Conservation (phyloP, 2,888 invertebrate genomes). For the Eupelmus urozonus region DNA sequence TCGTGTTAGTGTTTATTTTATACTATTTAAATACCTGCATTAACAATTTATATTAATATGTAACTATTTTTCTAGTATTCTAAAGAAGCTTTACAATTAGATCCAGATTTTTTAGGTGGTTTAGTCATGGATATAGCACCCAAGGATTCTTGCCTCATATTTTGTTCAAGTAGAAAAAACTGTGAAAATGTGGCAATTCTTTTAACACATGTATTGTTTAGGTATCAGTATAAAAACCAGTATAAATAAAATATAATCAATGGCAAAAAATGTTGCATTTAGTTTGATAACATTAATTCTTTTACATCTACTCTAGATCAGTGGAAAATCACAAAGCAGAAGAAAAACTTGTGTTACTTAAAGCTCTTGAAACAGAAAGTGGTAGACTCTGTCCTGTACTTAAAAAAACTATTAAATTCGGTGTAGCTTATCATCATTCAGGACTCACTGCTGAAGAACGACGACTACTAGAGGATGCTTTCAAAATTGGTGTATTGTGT, state of each 20-base stretch:
- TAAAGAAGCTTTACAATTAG: slow-evolving; percentile 79
- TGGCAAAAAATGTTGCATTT: background rate
- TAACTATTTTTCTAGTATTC: slow-evolving; percentile 45
- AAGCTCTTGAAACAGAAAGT: slow-evolving; percentile 81
- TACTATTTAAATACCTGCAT: slow-evolving; percentile 18
- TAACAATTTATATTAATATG: background rate
- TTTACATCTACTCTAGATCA: slow-evolving; percentile 74
- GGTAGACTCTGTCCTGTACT: slow-evolving; percentile 85
- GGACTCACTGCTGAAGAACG: slow-evolving; percentile 94
- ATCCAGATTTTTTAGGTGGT: slow-evolving; percentile 89
- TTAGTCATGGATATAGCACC: slow-evolving; percentile 90
- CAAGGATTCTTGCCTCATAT: slow-evolving; percentile 89
- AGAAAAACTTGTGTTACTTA: slow-evolving; percentile 82
- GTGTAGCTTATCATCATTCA: slow-evolving; percentile 96
- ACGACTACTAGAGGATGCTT: slow-evolving; percentile 89
- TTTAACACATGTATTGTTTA: slow-evolving; percentile 82
- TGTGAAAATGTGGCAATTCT: slow-evolving; percentile 93
- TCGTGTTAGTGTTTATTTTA: slow-evolving; percentile 71
- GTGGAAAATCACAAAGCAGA: slow-evolving; percentile 79
- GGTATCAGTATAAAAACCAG: slow-evolving; percentile 64
- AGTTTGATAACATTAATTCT: background rate
- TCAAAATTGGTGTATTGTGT: slow-evolving; percentile 88
- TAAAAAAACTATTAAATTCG: slow-evolving; percentile 84
- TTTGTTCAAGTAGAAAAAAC: slow-evolving; percentile 93
- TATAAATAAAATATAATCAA: background rate